A percentile compares a stretch with the other conserved stretches of the same genome.
Conservation (phyloP, 2,888 invertebrate species). For the Tuta absoluta region DNA sequence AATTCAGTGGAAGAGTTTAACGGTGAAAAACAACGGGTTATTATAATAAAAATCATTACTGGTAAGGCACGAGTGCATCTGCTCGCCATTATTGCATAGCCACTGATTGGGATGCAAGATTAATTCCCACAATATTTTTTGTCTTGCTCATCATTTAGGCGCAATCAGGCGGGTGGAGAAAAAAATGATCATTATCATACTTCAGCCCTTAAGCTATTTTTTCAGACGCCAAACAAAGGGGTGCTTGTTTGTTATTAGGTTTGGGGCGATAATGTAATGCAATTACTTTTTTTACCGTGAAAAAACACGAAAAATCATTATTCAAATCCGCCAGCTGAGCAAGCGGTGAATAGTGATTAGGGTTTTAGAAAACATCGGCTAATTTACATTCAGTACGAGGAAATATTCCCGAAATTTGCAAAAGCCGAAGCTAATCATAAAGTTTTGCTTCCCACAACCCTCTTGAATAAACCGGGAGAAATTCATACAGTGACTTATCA, state of each 20-base stretch:
- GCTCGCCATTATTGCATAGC: constrained; percentile 73
- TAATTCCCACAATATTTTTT: constrained; percentile 79
- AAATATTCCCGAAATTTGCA: constrained; percentile 17
- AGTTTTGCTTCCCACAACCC: constrained; percentile 35
- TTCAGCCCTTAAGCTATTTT: constrained; percentile 80
- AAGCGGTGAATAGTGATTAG: constrained; percentile 67
- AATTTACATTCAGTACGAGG: constrained; percentile 24
- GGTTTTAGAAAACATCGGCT: constrained; percentile 39
- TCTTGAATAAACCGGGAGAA: constrained; percentile 53
- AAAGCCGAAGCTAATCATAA: constrained; percentile 17
- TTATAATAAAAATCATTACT: constrained; percentile 52
- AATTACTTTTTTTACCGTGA: constrained; percentile 70
- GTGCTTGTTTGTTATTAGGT: constrained; percentile 78
- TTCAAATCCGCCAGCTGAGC: constrained; percentile 79
- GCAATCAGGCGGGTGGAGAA: constrained; percentile 72
- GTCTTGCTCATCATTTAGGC: constrained; percentile 76
- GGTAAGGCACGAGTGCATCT: constrained; percentile 73
- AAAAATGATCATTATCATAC: constrained; percentile 77
- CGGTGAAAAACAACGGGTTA: constrained; percentile 56
- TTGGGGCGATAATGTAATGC: constrained; percentile 80
- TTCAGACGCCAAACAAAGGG: constrained; percentile 79
- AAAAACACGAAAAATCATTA: constrained; percentile 71
- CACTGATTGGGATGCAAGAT: constrained; percentile 75
- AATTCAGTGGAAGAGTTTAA: constrained; percentile 30
- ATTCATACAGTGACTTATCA: constrained; percentile 76